Evolutionary conservation across 1,140 invertebrate species (phyloP).

Genomic region (Drosophila suzukii): DNA sequence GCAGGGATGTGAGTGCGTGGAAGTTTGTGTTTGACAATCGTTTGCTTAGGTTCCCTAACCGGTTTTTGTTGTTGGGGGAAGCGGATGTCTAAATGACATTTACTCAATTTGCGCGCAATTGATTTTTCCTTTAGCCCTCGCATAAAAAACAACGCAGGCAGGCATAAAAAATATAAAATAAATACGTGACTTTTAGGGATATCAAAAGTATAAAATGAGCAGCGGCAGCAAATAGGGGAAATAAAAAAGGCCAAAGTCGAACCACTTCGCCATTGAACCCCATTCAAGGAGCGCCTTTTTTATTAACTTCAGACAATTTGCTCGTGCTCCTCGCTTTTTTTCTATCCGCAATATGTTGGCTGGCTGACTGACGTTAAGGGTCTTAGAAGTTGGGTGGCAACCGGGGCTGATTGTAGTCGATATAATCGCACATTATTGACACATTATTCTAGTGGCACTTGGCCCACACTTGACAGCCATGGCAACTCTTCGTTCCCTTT

Average conservation of each 20-base stretch:
- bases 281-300: constrained; percentile 26
- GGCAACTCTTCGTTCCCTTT: not conserved
- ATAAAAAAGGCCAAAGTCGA: constrained; percentile 34
- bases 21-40: constrained; percentile 65
- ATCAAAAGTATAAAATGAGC: constrained; percentile 51
- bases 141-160: constrained; percentile 10
- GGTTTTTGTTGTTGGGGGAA: constrained; percentile 23
- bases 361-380: constrained; percentile 22
- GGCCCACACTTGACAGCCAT: constrained; percentile 27
- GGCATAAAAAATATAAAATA: constrained; percentile 40
- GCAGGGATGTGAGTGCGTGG: constrained; percentile 20
- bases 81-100: constrained; percentile 77
- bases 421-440: constrained; percentile 76
- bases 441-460: constrained; percentile 65
- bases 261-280: constrained; percentile 34
- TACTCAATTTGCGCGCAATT: constrained; percentile 77
- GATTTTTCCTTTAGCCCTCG: constrained; percentile 44
- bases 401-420: constrained; percentile 51
- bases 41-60: constrained; percentile 65
- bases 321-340: constrained; percentile 12
- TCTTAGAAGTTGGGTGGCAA: constrained; percentile 11
- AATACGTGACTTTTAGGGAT: constrained; percentile 68
- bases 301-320: constrained; percentile 40
- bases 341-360: constrained; percentile 33
- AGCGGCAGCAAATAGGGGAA: constrained; percentile 23